Percentiles rank a stretch among this genome's conserved stretches.
Evolutionary conservation across 2,113 vertebrate genomes (phyloP).

Genomic region (Myrmophylax atrothorax): DNA sequence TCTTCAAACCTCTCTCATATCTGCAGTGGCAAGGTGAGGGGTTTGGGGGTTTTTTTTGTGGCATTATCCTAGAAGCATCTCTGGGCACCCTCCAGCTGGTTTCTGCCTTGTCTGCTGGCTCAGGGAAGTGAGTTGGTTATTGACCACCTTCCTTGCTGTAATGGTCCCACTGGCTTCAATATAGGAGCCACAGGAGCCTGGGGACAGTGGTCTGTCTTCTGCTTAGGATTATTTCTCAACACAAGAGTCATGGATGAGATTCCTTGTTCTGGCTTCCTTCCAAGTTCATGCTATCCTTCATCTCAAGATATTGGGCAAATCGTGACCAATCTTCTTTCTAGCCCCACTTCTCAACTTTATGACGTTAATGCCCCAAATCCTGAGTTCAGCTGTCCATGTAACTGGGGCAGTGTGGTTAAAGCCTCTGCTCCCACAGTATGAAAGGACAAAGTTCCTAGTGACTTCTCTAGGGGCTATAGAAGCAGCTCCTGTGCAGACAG

Average conservation of each 20-base stretch:
- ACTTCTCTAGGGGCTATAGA: background rate
- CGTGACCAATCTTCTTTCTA: background rate
- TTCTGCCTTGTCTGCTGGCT: background rate
- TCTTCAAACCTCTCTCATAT: background rate
- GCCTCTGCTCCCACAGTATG: background rate
- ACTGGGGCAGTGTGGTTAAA: background rate
- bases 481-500: background rate
- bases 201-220: background rate
- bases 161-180: background rate
- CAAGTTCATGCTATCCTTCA: background rate
- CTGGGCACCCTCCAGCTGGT: background rate
- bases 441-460: background rate
- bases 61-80: slow-evolving; percentile 9
- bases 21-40: background rate
- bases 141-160: background rate
- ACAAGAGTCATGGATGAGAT: background rate
- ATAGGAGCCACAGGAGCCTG: background rate
- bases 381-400: background rate
- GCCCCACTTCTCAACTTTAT: background rate
- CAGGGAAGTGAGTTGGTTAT: background rate
- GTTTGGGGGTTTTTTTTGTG: background rate
- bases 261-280: background rate
- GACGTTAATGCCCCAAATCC: background rate
- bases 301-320: background rate
- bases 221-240: background rate